Evolutionary conservation across 2,797 vertebrate species (phyloP).

Genomic region (Nannoperca australis): DNA sequence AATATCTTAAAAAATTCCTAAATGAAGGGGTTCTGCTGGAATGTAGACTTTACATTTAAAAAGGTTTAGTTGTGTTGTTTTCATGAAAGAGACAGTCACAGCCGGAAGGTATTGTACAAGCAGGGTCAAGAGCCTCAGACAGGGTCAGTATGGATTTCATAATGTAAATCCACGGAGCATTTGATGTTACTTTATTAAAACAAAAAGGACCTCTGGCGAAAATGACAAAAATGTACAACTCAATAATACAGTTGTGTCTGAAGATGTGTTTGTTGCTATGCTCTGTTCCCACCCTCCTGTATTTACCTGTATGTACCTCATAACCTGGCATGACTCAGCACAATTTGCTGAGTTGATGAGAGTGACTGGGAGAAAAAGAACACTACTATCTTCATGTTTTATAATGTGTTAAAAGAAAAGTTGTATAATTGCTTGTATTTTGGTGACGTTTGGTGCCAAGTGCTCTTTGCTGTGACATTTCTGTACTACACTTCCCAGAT

Average conservation of each 20-base stretch:
- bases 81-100: conserved; percentile 20
- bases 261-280: conserved; percentile 41
- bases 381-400: neutral
- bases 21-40: neutral
- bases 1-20: conserved; percentile 33
- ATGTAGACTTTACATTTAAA: conserved; percentile 60
- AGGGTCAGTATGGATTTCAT: conserved; percentile 54
- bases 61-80: conserved; percentile 51
- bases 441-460: neutral
- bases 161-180: conserved; percentile 42
- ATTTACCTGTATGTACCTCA: conserved; percentile 15
- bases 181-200: conserved; percentile 46
- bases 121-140: conserved; percentile 53
- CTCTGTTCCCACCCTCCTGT: neutral
- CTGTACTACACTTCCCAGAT: neutral
- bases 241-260: conserved; percentile 1
- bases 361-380: neutral
- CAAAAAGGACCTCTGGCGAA: neutral
- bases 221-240: neutral
- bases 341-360: neutral
- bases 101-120: conserved; percentile 48
- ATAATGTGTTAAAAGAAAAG: neutral
- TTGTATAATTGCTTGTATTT: neutral
- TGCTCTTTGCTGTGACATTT: neutral
- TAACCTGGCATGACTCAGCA: conserved; percentile 10